Evolutionary conservation across 2,888 invertebrate genomes (phyloP).

Genomic region (Lasioglossum marginatum): DNA sequence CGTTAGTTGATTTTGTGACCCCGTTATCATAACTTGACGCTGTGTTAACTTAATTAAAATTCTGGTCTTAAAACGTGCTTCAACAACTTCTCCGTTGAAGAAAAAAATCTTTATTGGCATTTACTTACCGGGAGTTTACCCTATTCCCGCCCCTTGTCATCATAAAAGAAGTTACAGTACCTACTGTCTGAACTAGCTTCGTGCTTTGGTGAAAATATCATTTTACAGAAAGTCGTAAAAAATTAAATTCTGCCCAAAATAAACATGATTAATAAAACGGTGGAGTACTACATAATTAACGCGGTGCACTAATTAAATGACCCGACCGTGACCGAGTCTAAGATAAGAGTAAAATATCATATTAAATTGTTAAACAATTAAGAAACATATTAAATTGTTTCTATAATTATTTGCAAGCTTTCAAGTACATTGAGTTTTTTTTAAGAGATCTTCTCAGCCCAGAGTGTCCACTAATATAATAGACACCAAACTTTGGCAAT

Average conservation of each 20-base stretch:
- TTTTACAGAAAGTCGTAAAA: slow-evolving; percentile 33
- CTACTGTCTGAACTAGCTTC: slow-evolving; percentile 18
- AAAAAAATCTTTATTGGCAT: slow-evolving; percentile 38
- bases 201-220: slow-evolving; percentile 32
- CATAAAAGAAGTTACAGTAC: slow-evolving; percentile 39
- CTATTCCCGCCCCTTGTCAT: neutral
- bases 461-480: neutral
- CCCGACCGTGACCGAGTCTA: neutral
- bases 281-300: neutral
- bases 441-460: neutral
- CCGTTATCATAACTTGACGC: neutral
- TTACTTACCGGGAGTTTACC: slow-evolving; percentile 16
- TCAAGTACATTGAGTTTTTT: neutral
- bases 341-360: neutral
- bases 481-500: neutral
- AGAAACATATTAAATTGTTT: too few species aligned
- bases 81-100: slow-evolving; percentile 17
- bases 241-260: slow-evolving; percentile 30
- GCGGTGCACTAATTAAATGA: neutral
- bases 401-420: neutral
- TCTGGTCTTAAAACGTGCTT: slow-evolving; percentile 1
- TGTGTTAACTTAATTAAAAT: slow-evolving; percentile 40
- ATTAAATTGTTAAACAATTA: too few species aligned
- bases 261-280: neutral
- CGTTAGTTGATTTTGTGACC: slow-evolving; percentile 13